phyloP scores from a whole-genome alignment of 2,797 vertebrate species.

The Gallinago nigripennis region DNA sequence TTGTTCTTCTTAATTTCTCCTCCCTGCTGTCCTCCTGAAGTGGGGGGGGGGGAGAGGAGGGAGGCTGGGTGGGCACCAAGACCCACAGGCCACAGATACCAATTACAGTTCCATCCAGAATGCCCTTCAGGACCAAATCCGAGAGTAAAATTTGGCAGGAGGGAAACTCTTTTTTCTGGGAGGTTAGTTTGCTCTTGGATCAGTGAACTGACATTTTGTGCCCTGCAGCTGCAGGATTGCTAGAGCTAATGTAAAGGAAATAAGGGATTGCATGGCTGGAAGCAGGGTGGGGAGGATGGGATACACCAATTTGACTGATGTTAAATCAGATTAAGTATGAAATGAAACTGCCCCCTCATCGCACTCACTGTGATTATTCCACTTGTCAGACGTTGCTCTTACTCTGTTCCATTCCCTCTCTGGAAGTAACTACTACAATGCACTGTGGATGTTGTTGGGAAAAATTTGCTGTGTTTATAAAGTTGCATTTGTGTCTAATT shows the following conservation, averaged over 20 bases:
- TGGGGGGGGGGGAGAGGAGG: too few relatives aligned
- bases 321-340: background rate
- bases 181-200: background rate
- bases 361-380: background rate
- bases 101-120: background rate
- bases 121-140: background rate
- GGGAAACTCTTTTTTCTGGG: background rate
- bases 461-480: rapidly evolving
- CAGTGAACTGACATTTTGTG: background rate
- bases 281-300: background rate
- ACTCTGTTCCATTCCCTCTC: background rate
- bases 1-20: background rate
- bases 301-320: background rate
- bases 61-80: rapidly evolving
- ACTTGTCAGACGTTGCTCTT: background rate
- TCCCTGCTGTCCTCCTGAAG: rapidly evolving
- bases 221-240: background rate
- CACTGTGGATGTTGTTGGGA: background rate
- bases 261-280: rapidly evolving
- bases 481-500: background rate
- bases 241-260: background rate
- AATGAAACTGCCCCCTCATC: background rate
- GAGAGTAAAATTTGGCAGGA: background rate
- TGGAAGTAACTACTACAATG: background rate
- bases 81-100: rapidly evolving